Conservation (phyloP, 2,797 vertebrate genomes). For the Darevskia nairensis region DNA sequence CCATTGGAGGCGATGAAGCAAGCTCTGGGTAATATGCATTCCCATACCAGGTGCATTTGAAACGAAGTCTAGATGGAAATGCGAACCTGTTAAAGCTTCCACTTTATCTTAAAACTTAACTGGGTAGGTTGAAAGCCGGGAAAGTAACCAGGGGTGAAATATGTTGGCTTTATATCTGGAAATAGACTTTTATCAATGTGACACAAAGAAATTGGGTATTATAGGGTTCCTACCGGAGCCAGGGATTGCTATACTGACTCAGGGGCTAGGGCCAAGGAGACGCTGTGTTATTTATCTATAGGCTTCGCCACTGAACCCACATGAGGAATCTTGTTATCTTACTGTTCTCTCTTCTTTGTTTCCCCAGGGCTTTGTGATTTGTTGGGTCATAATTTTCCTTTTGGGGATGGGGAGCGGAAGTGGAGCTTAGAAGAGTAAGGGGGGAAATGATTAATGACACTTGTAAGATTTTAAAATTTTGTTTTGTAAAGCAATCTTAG, state of each 20-base stretch:
- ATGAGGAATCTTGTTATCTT: neutral
- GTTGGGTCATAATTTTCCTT: neutral
- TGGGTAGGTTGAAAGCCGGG: neutral
- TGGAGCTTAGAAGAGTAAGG: neutral
- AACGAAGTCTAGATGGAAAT: neutral
- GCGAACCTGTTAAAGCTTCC: neutral
- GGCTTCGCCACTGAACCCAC: neutral
- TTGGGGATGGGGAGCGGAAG: neutral
- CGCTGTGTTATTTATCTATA: neutral
- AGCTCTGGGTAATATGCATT: too few species aligned
- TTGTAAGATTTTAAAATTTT: neutral
- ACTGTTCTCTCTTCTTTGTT: neutral
- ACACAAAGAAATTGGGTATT: neutral
- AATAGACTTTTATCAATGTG: neutral
- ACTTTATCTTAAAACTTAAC: neutral
- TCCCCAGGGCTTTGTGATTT: neutral
- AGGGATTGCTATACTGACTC: neutral
- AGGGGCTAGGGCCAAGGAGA: neutral
- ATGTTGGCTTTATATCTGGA: neutral
- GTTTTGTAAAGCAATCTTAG: neutral
- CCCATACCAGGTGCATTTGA: neutral
- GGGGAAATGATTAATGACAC: neutral
- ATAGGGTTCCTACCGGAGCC: neutral
- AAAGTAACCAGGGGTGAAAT: too few species aligned
- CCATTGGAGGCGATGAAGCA: neutral